phyloP scores from a whole-genome alignment of 2,113 vertebrate species.

The Riparia riparia region DNA sequence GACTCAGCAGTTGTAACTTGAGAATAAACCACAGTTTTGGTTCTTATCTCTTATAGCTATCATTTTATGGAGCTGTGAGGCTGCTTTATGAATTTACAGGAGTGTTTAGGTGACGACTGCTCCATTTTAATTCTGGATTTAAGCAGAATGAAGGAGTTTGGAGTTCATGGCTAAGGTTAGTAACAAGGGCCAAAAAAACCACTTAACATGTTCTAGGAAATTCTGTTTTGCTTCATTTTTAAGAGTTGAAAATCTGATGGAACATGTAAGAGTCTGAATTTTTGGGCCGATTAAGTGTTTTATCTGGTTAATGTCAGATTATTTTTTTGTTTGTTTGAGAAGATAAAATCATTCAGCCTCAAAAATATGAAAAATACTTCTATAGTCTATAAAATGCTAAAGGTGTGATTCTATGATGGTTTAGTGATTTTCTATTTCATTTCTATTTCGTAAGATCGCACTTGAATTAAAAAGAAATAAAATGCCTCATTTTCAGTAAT shows the following conservation, averaged over 20 bases:
- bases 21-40: neutral
- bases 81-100: neutral
- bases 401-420: neutral
- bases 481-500: neutral
- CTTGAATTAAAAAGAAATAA: neutral
- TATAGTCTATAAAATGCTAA: neutral
- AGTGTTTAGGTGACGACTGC: neutral
- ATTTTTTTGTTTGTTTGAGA: neutral
- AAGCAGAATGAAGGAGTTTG: neutral
- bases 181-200: neutral
- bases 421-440: neutral
- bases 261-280: neutral
- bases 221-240: neutral
- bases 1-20: neutral
- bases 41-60: neutral
- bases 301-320: neutral
- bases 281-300: neutral
- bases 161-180: neutral
- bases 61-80: neutral
- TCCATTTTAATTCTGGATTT: neutral
- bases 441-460: fast-evolving
- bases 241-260: neutral
- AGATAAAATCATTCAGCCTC: neutral
- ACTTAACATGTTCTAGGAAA: neutral
- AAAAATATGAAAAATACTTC: neutral